phyloP scores from a whole-genome alignment of 2,797 vertebrate genomes.

The Rhodeus uyekii region DNA sequence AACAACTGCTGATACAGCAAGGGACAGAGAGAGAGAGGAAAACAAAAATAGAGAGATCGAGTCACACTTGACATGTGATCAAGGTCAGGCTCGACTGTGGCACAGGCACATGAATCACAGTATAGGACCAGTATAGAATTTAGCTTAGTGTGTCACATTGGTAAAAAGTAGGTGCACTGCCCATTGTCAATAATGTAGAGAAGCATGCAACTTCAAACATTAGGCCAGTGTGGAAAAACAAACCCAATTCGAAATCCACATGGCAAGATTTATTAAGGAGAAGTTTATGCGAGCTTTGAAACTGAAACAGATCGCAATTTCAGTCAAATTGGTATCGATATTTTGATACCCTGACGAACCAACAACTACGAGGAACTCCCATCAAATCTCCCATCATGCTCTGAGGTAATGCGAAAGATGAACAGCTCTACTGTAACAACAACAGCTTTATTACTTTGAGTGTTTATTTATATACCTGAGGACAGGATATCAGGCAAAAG shows the following conservation, averaged over 20 bases:
- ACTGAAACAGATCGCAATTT: neutral
- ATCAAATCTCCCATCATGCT: slow-evolving; percentile 3
- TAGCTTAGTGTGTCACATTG: too few relatives aligned
- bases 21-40: slow-evolving; percentile 52
- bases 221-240: neutral
- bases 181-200: neutral
- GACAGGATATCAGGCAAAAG: neutral
- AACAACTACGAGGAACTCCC: neutral
- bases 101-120: neutral
- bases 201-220: neutral
- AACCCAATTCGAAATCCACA: neutral
- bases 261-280: neutral
- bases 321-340: neutral
- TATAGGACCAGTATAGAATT: too few relatives aligned
- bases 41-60: slow-evolving; percentile 67
- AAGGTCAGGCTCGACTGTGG: slow-evolving; percentile 14
- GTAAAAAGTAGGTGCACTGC: neutral
- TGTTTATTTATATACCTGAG: neutral
- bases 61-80: slow-evolving; percentile 8
- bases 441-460: neutral
- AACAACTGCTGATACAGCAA: slow-evolving; percentile 38
- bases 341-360: neutral
- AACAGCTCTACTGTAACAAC: slow-evolving; percentile 8
- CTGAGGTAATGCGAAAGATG: neutral
- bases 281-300: neutral